phyloP scores from a whole-genome alignment of 2,888 invertebrate genomes.

The Timema podura region DNA sequence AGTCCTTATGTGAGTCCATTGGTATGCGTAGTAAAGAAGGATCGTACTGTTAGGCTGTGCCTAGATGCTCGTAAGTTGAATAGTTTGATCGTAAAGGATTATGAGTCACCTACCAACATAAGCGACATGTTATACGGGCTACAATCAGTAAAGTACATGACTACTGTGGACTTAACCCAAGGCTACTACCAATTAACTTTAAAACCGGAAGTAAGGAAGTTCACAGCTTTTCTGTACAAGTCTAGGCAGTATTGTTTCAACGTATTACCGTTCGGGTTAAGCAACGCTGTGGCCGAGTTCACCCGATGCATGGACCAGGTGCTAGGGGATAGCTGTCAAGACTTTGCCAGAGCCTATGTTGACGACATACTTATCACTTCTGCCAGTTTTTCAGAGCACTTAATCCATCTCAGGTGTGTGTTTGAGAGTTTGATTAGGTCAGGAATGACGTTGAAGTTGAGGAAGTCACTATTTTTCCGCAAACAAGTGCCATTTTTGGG shows the following conservation, averaged over 20 bases:
- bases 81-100: constrained; percentile 23
- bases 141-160: constrained; percentile 19
- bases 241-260: constrained; percentile 26
- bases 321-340: not conserved
- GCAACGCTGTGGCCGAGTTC: constrained; percentile 15
- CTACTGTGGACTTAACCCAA: constrained; percentile 29
- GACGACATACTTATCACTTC: constrained; percentile 11
- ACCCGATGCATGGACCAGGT: not conserved
- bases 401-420: not conserved
- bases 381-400: not conserved
- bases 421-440: not conserved
- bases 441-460: constrained; percentile 12
- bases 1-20: not conserved
- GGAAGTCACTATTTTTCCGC: constrained; percentile 8
- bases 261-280: too few species aligned
- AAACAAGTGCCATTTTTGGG: constrained; percentile 6
- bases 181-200: constrained; percentile 31
- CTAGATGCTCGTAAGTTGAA: constrained; percentile 24
- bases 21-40: constrained; percentile 26
- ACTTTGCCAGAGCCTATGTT: not conserved
- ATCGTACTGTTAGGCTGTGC: constrained; percentile 25
- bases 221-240: constrained; percentile 30
- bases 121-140: constrained; percentile 25
- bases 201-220: constrained; percentile 23
- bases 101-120: constrained; percentile 26